A percentile compares a stretch with the other conserved stretches of the same genome.
These are phyloP conservation scores for Scalopus aquaticus DNA, from an alignment of 2,113 vertebrate species.

Conservation along the genomic window DNA sequence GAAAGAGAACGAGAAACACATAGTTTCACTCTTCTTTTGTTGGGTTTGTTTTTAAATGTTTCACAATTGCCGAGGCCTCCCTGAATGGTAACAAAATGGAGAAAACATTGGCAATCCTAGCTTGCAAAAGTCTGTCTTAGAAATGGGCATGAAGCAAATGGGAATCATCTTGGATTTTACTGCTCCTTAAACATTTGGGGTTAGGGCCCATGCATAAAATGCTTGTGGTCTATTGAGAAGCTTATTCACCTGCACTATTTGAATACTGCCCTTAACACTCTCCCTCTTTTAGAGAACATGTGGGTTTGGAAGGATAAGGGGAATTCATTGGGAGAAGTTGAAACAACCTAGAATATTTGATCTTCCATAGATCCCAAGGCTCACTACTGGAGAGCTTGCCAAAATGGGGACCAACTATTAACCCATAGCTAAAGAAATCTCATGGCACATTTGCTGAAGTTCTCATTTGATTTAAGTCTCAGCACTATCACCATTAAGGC, in stretches of 20 bases:
- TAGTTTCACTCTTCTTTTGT: not conserved
- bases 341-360: not conserved
- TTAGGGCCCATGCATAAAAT: conserved; percentile 11
- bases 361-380: not conserved
- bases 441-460: not conserved
- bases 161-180: not conserved
- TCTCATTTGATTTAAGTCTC: not conserved
- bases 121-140: not conserved
- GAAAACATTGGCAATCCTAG: not conserved
- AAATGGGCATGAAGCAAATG: not conserved
- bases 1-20: not conserved
- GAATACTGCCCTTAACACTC: not conserved
- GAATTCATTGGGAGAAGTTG: not conserved
- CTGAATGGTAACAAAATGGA: not conserved
- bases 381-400: not conserved
- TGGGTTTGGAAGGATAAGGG: not conserved
- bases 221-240: not conserved
- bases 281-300: not conserved
- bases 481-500: no score
- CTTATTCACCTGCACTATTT: not conserved
- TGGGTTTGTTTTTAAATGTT: not conserved
- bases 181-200: not conserved
- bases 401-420: not conserved
- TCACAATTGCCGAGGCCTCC: not conserved
- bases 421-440: not conserved